Conservation (phyloP, 1,140 invertebrate genomes). For the Aphidius gifuensis region DNA sequence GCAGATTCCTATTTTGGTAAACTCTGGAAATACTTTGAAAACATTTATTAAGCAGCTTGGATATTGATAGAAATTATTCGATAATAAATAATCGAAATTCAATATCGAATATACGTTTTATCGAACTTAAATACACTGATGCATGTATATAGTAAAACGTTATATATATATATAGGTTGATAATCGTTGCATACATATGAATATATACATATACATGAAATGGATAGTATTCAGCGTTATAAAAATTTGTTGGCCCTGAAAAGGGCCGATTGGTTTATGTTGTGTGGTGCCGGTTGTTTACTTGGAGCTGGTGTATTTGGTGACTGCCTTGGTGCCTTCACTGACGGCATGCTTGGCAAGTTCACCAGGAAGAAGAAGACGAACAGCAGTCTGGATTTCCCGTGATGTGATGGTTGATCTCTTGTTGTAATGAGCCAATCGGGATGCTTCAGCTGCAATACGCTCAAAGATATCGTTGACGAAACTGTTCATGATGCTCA, state of each 20-base stretch:
- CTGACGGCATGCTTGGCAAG: neutral
- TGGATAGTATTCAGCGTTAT: no score
- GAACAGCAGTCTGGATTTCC: neutral
- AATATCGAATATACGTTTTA: no score
- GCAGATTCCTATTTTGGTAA: no score
- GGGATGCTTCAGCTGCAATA: neutral
- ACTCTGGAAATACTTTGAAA: no score
- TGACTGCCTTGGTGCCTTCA: constrained; percentile 10
- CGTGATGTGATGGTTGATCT: neutral
- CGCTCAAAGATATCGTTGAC: constrained; percentile 7
- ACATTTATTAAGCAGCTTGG: no score
- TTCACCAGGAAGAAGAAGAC: constrained; percentile 1
- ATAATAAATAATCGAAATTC: no score
- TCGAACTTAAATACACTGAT: no score
- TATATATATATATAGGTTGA: no score
- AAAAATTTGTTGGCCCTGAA: constrained; percentile 1
- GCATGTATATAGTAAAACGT: no score
- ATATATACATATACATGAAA: no score
- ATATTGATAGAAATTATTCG: no score
- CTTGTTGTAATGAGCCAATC: constrained; percentile 3
- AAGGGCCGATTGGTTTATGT: constrained; percentile 2
- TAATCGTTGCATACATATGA: no score
- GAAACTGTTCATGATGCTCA: constrained; percentile 3
- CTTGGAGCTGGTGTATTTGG: constrained; percentile 7
- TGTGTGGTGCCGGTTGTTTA: neutral